Percentiles rank a stretch among this genome's conserved stretches.
Evolutionary conservation across 2,888 invertebrate species (phyloP).

Genomic region (Drosophila birchii): DNA sequence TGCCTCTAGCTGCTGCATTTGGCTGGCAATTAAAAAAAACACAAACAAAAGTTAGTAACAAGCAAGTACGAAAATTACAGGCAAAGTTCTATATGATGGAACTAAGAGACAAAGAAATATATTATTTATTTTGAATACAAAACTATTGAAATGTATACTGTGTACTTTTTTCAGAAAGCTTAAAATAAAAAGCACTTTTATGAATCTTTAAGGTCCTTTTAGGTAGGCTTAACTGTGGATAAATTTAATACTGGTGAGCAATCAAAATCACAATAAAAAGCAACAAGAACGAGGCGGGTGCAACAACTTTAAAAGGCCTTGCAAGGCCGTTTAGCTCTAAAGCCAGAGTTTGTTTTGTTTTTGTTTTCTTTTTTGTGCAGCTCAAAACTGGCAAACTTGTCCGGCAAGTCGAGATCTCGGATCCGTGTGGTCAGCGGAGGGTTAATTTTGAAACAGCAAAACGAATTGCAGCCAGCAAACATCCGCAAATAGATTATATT

Average conservation of each 20-base stretch:
- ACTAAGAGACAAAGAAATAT: not conserved
- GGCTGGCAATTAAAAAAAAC: slow-evolving; percentile 66
- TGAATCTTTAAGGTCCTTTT: not conserved
- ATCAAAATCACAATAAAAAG: slow-evolving; percentile 34
- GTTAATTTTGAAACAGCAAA: slow-evolving; percentile 28
- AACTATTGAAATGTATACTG: not conserved
- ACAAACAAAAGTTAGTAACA: slow-evolving; percentile 20
- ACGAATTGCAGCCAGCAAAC: slow-evolving; percentile 19
- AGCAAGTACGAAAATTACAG: slow-evolving; percentile 31
- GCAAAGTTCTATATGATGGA: not conserved
- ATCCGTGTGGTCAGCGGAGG: slow-evolving; percentile 33
- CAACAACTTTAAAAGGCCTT: slow-evolving; percentile 82
- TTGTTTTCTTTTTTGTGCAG: slow-evolving; percentile 11
- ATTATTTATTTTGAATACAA: not conserved
- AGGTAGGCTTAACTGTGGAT: not conserved
- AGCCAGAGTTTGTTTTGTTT: slow-evolving; percentile 33
- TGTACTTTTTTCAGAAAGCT: no score
- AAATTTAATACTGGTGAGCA: slow-evolving; percentile 48
- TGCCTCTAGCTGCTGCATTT: slow-evolving; percentile 58
- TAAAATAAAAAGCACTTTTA: not conserved
- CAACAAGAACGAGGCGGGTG: slow-evolving; percentile 57
- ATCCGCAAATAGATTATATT: slow-evolving; percentile 59
- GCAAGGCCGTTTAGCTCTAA: slow-evolving; percentile 78
- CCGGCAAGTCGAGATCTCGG: slow-evolving; percentile 19
- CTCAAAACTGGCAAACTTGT: slow-evolving; percentile 38